These are phyloP conservation scores for Cisticola juncidis DNA, from an alignment of 2,113 vertebrate species.

Conservation along the genomic window DNA sequence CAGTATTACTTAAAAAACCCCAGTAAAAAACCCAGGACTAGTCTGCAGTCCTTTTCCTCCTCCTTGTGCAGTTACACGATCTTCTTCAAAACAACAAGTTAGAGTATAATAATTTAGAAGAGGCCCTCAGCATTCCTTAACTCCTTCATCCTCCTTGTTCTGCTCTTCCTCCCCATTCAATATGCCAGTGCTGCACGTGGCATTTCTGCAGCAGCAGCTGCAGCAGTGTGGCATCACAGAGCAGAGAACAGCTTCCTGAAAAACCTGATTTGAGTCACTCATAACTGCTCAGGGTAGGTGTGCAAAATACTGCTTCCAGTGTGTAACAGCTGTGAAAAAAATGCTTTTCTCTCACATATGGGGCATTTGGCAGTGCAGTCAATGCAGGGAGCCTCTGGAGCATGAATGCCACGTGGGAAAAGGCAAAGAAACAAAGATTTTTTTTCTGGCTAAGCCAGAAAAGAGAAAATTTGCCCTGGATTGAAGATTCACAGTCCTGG, in stretches of 20 bases:
- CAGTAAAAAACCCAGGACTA: not conserved
- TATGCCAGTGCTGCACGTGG: not conserved
- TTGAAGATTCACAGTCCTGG: not conserved
- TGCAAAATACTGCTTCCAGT: not conserved
- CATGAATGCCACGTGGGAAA: not conserved
- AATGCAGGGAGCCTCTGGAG: not conserved
- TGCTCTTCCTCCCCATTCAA: not conserved
- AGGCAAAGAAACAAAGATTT: not conserved
- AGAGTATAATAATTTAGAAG: not conserved
- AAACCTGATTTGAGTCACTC: not conserved
- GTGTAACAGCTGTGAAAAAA: not conserved
- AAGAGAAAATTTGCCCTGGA: not conserved
- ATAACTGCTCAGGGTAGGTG: not conserved
- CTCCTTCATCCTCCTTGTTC: not conserved
- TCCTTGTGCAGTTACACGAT: not conserved
- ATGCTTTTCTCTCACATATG: not conserved
- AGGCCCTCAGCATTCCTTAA: not conserved
- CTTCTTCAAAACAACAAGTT: not conserved
- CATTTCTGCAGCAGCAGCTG: not conserved
- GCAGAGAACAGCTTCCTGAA: not conserved
- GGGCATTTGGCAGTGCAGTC: not conserved
- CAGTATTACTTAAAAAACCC: not conserved
- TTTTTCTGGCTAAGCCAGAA: not conserved
- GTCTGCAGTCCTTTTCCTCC: not conserved
- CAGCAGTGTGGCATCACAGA: not conserved